Evolutionary conservation across 2,113 vertebrate species (phyloP).

Genomic region (Siphamia tubifer): DNA sequence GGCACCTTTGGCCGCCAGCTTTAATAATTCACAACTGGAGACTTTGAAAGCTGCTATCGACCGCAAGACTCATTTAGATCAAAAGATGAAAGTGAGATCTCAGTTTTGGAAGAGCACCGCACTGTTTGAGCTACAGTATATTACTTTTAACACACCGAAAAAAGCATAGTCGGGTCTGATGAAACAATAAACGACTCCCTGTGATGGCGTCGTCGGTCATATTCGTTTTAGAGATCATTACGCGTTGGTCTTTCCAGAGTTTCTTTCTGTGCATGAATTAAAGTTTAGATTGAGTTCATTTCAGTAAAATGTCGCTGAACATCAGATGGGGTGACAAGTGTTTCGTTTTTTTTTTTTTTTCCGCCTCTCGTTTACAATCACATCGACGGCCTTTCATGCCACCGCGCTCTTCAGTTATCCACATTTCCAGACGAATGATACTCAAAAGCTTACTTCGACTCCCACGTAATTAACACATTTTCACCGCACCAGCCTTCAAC

Average conservation of each 20-base stretch:
- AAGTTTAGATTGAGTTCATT: neutral
- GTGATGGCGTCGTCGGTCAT: neutral
- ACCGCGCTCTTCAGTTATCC: conserved; percentile 27
- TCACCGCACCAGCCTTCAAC: conserved; percentile 32
- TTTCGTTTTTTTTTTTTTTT: neutral
- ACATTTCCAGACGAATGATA: conserved; percentile 30
- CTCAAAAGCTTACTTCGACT: conserved; percentile 42
- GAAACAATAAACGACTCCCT: neutral
- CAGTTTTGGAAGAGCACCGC: neutral
- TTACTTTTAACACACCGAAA: neutral
- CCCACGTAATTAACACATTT: conserved; percentile 64
- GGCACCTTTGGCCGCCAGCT: conserved; percentile 15
- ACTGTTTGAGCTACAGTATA: neutral
- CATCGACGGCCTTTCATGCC: neutral
- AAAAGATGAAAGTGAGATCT: conserved; percentile 28
- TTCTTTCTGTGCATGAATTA: neutral
- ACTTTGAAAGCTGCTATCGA: conserved; percentile 26
- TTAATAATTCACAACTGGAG: conserved; percentile 33
- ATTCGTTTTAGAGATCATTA: too few relatives aligned
- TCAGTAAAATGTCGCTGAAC: neutral
- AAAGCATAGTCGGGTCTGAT: neutral
- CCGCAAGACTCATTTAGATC: conserved; percentile 23
- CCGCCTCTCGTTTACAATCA: conserved; percentile 1
- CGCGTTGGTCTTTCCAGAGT: neutral
- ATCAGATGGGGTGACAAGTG: neutral